A percentile compares a stretch with the other conserved stretches of the same genome.
Conservation (phyloP, 2,888 invertebrate species). For the Patella ulyssiponensis region DNA sequence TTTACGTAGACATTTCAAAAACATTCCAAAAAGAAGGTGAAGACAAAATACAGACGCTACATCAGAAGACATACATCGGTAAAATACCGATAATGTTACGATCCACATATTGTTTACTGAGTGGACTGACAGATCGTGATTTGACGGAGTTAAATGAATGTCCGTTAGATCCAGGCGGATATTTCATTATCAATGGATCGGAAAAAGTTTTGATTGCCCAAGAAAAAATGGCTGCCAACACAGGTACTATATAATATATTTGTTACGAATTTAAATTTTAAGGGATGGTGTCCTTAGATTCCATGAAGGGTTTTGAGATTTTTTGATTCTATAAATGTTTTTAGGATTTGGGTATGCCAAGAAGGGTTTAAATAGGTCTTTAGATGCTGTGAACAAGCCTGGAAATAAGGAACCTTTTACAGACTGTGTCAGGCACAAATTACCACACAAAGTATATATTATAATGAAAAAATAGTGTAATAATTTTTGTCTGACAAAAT, state of each 20-base stretch:
- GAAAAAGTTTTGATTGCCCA: constrained; percentile 99
- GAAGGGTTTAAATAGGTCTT: neutral
- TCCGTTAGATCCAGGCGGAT: constrained; percentile 98
- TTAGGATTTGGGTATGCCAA: neutral
- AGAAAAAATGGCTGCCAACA: constrained; percentile 99
- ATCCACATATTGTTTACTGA: constrained; percentile 95
- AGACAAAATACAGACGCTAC: constrained; percentile 85
- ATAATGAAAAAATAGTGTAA: too few relatives aligned
- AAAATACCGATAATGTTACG: constrained; percentile 99
- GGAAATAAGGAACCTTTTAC: too few relatives aligned
- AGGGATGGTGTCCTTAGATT: neutral
- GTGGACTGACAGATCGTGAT: constrained; percentile 97
- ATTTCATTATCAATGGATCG: constrained; percentile 99
- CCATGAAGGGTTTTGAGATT: neutral
- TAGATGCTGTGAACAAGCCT: neutral
- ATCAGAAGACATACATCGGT: constrained; percentile 81
- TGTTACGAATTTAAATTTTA: neutral
- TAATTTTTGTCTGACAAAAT: too few relatives aligned
- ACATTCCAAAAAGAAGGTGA: constrained; percentile 89
- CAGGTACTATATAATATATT: constrained; percentile 73
- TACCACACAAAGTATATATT: too few relatives aligned
- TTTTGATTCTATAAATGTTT: neutral
- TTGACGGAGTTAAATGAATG: constrained; percentile 99
- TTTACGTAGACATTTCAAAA: constrained; percentile 99
- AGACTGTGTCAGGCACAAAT: too few relatives aligned